Base-by-base conservation (phyloP, 2,888 invertebrate species). In the Caenorhabditis parvicauda region DNA sequence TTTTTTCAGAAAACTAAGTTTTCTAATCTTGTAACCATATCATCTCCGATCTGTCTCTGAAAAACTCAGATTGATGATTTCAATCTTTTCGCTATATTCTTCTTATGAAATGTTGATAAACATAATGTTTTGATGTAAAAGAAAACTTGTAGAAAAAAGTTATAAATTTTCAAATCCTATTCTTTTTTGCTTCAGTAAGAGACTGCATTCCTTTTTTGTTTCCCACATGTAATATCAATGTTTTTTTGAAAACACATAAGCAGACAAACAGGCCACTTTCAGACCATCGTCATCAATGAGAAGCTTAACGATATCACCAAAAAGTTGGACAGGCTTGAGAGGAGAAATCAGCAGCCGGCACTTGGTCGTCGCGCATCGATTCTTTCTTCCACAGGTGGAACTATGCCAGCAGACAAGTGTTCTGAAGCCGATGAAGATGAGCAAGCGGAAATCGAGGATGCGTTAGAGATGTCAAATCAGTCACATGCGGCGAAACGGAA, bases 301-400 rank as follows among this genome's bases (percentile, higher is more conserved):
- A 73, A 76, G 39, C 44, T 80, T 25, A 67, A 65, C 38, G 70
- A 75, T n/a, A 66, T 80, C 35, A 55, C 56, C n/a, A 55, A 61
- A 35, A 76, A 76, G 43, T 35, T 80, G 49, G 80, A 80, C 3
- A 57, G 72, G 22, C 42, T 80, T n/a, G 80, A 80, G 46, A 62
- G 72, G 42, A 70, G 59, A 24, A 54, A 61, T 3, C 70, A 68
- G 38, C 70, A 68, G 38, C 70, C 70, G 21, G 62, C 63, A 17
- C 41, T 72, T 1, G 62, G 52, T 1, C 59, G 72, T 28, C 50
- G 73, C 37, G 60, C 67, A 7, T 69, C 68, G 12, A 69, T 71
- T 25, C 46, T 71, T 1, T 71, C 71, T 6, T 59, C 52, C 25
- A 64, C 59, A 3, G 67, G 67, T 32, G 58, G 66, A 29, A 61